phyloP scores from a whole-genome alignment of 2,113 vertebrate genomes.

The Urocynchramus pylzowi region DNA sequence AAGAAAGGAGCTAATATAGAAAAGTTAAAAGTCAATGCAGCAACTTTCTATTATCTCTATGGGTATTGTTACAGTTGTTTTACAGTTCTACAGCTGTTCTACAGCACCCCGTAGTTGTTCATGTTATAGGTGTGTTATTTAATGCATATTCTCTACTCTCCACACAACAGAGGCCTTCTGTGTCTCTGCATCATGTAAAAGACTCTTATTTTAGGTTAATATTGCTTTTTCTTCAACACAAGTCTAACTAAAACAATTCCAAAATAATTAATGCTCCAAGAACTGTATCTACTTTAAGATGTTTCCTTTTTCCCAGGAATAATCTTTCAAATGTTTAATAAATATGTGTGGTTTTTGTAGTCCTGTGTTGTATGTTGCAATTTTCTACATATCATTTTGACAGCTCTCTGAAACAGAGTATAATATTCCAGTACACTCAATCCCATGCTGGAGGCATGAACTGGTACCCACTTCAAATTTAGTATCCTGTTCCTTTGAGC shows the following conservation, averaged over 20 bases:
- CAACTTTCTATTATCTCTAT: background rate
- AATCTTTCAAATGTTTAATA: slow-evolving; percentile 39
- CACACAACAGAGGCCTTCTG: background rate
- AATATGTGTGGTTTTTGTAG: background rate
- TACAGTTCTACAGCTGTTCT: background rate
- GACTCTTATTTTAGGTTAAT: slow-evolving; percentile 16
- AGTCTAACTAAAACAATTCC: slow-evolving; percentile 52
- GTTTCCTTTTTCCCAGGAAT: slow-evolving; percentile 47
- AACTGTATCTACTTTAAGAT: slow-evolving; percentile 25
- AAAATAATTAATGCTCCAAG: slow-evolving; percentile 47
- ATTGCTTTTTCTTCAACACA: slow-evolving; percentile 40
- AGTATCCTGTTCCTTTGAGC: background rate
- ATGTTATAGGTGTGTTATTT: background rate
- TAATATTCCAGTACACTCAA: background rate
- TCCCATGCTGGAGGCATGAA: background rate
- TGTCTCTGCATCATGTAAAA: background rate
- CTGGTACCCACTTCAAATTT: background rate
- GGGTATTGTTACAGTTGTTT: background rate
- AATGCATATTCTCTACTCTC: background rate
- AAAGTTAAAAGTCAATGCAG: background rate
- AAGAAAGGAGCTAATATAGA: background rate
- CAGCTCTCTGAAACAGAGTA: background rate
- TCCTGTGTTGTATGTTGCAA: background rate
- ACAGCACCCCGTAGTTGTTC: background rate
- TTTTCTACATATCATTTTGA: background rate